phyloP scores from a whole-genome alignment of 2,113 vertebrate species.

The Tachysurus vachellii region DNA sequence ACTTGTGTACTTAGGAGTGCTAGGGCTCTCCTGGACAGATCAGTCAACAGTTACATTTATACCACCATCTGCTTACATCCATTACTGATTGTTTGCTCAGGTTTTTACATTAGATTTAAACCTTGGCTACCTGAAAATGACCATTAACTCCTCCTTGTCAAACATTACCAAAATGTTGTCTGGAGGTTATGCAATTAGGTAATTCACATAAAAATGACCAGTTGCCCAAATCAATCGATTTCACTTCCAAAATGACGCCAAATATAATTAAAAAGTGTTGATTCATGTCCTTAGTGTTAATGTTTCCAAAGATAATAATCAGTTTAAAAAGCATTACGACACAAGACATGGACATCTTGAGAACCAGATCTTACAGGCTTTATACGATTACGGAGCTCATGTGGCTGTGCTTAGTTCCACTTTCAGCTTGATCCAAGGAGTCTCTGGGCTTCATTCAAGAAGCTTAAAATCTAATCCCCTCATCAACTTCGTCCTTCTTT shows the following conservation, averaged over 20 bases:
- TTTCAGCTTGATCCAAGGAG: neutral
- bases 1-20: neutral
- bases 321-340: conserved; percentile 1
- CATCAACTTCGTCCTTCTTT: conserved; percentile 17
- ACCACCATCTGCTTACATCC: conserved; percentile 67
- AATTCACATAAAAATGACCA: neutral
- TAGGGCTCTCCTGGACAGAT: conserved; percentile 28
- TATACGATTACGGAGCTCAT: conserved; percentile 32
- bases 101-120: conserved; percentile 22
- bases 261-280: neutral
- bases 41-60: conserved; percentile 59
- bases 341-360: neutral
- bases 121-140: neutral
- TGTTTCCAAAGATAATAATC: neutral
- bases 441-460: conserved; percentile 13
- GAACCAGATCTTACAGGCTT: neutral
- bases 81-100: conserved; percentile 62
- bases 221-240: neutral
- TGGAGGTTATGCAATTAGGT: neutral
- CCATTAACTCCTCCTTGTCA: neutral
- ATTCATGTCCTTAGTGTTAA: neutral
- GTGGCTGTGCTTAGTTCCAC: neutral
- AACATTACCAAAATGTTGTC: neutral
- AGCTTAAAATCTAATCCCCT: conserved; percentile 29
- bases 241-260: neutral